Percentiles rank a stretch among this genome's conserved stretches.
phyloP scores from a whole-genome alignment of 35 echinoderm and acorn worm genomes.

The Lytechinus pictus region DNA sequence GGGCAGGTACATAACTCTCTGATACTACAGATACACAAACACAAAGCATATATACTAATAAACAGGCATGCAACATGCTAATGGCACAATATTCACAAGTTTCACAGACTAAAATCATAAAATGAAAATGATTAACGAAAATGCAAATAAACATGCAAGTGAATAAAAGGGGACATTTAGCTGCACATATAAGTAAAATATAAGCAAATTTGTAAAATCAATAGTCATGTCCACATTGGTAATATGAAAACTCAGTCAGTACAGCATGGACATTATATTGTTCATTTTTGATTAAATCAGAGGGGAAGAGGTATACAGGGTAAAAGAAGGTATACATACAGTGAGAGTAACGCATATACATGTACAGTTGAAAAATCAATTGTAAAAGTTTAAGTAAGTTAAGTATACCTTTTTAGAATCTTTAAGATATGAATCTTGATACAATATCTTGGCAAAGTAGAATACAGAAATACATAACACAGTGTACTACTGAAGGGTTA shows the following conservation, averaged over 20 bases:
- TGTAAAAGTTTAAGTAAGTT: neutral
- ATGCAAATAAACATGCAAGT: neutral
- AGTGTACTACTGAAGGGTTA: too few species aligned
- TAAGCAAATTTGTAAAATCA: neutral
- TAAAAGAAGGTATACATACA: neutral
- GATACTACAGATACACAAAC: constrained; percentile 33
- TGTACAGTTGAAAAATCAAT: neutral
- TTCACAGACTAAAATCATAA: neutral
- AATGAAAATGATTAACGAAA: neutral
- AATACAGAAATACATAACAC: neutral
- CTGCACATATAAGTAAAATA: neutral
- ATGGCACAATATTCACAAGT: neutral
- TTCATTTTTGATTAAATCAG: neutral
- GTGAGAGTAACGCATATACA: neutral
- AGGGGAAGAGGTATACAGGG: neutral
- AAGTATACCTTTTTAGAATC: neutral
- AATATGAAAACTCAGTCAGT: neutral
- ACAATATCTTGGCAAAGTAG: neutral
- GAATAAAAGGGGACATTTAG: neutral
- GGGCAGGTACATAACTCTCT: neutral
- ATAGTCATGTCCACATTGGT: neutral
- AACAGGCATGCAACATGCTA: neutral
- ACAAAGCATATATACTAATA: too few species aligned
- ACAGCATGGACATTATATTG: neutral
- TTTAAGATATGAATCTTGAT: neutral